Evolutionary conservation across 2,888 invertebrate genomes (phyloP), one percentile per base, ranked within the genome.

Genomic region (Cephus nigrinus): DNA sequence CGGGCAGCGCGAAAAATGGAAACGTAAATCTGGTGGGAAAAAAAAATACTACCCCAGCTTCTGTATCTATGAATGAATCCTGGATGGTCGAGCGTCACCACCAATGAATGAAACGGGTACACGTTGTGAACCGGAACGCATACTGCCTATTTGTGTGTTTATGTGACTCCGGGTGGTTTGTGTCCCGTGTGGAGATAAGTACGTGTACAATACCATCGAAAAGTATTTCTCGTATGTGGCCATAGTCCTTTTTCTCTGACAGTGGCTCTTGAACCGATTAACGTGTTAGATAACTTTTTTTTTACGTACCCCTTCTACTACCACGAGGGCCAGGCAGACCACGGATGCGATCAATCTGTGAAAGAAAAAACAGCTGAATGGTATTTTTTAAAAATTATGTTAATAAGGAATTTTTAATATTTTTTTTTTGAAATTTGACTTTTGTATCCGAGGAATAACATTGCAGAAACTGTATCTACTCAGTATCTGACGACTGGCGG

Each of bases 311-410:
- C 92, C 93, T 85, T 91, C 87, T 83, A 91, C 90, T 83, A 92
- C 89, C 82, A 91, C 89, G 87, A 55, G 55, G 55, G 91, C 88
- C 89, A 93, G 88, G 89, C 92, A 92, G 85, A 92, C 89, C 86
- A 93, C 88, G 90, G 91, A 90, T 88, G 92, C 93, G 91, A 92
- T 90, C 90, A 93, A 91, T 91, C 93, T 93, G 92, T 77, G 91
- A 92, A 80, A 80, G 84, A 83, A 87, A 55, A 86, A 87, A 82
- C 87, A 55, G 86, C 87, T 15, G 55, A 23, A 23, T 55, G 1
- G 55, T 23, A 55, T 35, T 55, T 55, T 15, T 23, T 9, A 1
- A 2, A 15, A 93, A 92, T 87, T 85, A 55, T 95, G 95, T 88
- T 94, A 88, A 55, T 9, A n/a, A 36, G 12, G 4, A 36, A 36